A percentile compares a stretch with the other conserved stretches of the same genome.
phyloP scores from a whole-genome alignment of 2,113 vertebrate species.

The Galbula dea region DNA sequence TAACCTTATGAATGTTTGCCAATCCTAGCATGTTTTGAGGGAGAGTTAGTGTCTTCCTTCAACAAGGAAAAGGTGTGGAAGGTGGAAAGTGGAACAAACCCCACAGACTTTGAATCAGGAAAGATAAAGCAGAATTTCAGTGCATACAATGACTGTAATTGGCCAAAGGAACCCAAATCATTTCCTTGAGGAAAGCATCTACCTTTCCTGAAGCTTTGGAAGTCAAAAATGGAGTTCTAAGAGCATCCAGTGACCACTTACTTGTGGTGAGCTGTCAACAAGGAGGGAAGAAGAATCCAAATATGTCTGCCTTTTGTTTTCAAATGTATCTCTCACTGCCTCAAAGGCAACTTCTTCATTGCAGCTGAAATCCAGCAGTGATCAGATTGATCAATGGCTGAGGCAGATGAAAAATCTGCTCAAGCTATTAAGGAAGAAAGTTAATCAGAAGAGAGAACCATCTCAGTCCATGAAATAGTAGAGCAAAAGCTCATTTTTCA shows the following conservation, averaged over 20 bases:
- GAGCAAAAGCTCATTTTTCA: slow-evolving; percentile 72
- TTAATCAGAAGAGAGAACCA: slow-evolving; percentile 36
- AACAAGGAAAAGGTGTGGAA: no score
- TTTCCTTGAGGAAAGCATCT: background rate
- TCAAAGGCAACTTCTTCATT: background rate
- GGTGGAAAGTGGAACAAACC: no score
- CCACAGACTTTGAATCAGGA: background rate
- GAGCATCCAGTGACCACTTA: background rate
- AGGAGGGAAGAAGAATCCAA: background rate
- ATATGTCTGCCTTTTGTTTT: background rate
- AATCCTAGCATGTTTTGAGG: background rate
- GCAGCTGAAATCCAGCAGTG: slow-evolving; percentile 18
- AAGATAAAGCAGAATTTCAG: background rate
- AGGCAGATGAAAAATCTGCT: slow-evolving; percentile 52
- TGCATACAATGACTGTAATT: background rate
- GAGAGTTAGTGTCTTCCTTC: background rate
- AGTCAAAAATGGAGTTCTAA: background rate
- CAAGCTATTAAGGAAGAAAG: slow-evolving; percentile 34
- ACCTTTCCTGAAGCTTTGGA: background rate
- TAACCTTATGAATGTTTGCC: background rate
- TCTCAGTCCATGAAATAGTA: slow-evolving; percentile 67
- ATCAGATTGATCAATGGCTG: slow-evolving; percentile 53
- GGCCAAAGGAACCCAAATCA: background rate
- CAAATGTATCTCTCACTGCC: background rate
- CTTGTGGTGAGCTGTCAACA: background rate